Evolutionary conservation across 2,888 invertebrate species (phyloP).

Genomic region (Hemicrepidius hirtus): DNA sequence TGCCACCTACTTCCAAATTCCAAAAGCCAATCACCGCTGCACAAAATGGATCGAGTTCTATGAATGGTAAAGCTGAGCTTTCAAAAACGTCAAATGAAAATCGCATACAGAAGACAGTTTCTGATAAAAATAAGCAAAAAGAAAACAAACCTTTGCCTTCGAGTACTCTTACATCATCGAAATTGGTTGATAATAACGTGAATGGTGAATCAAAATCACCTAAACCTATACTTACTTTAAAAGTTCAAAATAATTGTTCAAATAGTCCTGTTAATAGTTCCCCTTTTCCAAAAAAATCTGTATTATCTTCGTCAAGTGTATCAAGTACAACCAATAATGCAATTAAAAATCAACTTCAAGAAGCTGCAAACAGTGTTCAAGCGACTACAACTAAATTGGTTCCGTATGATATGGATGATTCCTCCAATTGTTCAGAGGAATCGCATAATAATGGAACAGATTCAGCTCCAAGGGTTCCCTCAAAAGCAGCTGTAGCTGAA

Average conservation of each 20-base stretch:
- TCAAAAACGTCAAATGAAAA: constrained; percentile 48
- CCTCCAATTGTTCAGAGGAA: constrained; percentile 67
- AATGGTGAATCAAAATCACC: constrained; percentile 28
- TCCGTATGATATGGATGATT: constrained; percentile 71
- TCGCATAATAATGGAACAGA: constrained; percentile 39
- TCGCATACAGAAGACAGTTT: constrained; percentile 39
- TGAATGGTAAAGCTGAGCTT: constrained; percentile 45
- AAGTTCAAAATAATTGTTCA: constrained; percentile 25
- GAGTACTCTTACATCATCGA: constrained; percentile 21
- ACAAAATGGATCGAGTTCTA: constrained; percentile 37
- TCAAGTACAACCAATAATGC: constrained; percentile 37
- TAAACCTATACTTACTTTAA: constrained; percentile 13
- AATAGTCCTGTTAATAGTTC: background rate
- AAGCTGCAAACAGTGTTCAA: constrained; percentile 22
- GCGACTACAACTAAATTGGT: constrained; percentile 69
- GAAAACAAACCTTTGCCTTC: constrained; percentile 47
- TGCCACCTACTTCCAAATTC: constrained; percentile 62
- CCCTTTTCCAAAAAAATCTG: background rate
- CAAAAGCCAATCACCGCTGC: constrained; percentile 42
- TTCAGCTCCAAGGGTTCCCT: constrained; percentile 48
- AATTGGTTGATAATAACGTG: background rate
- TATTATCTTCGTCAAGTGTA: constrained; percentile 42
- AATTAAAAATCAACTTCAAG: constrained; percentile 17
- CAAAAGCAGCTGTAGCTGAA: constrained; percentile 64
- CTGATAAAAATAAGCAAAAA: constrained; percentile 42